A percentile compares a stretch with the other conserved stretches of the same genome.
phyloP scores from a whole-genome alignment of 2,113 vertebrate species.

The Chlorodrepanis virens region DNA sequence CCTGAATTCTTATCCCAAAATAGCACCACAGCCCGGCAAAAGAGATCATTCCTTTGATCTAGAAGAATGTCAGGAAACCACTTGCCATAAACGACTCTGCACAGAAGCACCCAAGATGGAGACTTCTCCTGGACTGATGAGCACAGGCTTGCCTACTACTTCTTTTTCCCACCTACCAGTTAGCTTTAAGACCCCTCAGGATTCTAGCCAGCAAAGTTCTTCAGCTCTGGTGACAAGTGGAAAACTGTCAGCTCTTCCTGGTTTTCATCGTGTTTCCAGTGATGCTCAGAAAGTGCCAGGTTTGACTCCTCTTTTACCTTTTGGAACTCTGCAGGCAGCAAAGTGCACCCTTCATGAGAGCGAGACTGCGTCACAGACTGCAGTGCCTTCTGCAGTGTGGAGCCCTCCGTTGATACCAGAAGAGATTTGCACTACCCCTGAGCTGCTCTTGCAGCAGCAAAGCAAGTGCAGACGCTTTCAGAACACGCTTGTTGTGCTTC shows the following conservation, averaged over 20 bases:
- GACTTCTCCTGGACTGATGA: slow-evolving; percentile 11
- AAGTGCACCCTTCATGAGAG: slow-evolving; percentile 52
- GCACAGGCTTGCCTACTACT: not conserved
- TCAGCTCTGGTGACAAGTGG: slow-evolving; percentile 53
- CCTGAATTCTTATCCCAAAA: slow-evolving; percentile 87
- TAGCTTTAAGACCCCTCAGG: slow-evolving; percentile 55
- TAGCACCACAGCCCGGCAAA: slow-evolving; percentile 84
- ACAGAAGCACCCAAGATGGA: slow-evolving; percentile 45
- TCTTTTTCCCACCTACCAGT: slow-evolving; percentile 29
- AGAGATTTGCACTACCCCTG: slow-evolving; percentile 62
- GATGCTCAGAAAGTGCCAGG: slow-evolving; percentile 51
- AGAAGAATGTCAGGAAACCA: slow-evolving; percentile 58
- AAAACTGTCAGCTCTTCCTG: slow-evolving; percentile 32
- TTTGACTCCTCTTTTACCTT: slow-evolving; percentile 65
- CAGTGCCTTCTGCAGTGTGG: slow-evolving; percentile 7
- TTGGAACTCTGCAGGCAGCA: slow-evolving; percentile 59
- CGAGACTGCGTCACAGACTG: slow-evolving; percentile 34
- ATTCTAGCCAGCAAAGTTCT: slow-evolving; percentile 59
- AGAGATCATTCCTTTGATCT: slow-evolving; percentile 54
- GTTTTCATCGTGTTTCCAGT: slow-evolving; percentile 31
- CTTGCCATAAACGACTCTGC: slow-evolving; percentile 62
- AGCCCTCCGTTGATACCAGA: slow-evolving; percentile 49
- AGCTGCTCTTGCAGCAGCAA: slow-evolving; percentile 53
- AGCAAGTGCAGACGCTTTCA: slow-evolving; percentile 84
- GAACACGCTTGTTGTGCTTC: slow-evolving; percentile 88